phyloP scores from a whole-genome alignment of 2,113 vertebrate species.

The Alethe diademata region DNA sequence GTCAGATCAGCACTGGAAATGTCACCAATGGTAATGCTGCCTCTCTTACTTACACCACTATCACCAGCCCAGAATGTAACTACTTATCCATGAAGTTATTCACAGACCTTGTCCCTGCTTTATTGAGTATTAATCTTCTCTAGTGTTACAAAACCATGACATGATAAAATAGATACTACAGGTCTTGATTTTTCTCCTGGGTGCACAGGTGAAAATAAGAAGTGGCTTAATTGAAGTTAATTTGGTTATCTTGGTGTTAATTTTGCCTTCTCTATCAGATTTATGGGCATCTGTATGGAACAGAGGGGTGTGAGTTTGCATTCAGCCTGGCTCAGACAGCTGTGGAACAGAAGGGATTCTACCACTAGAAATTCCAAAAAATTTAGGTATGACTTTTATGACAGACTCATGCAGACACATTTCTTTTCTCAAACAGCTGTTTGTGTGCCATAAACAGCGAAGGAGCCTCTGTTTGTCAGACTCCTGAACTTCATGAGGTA shows the following conservation, averaged over 20 bases:
- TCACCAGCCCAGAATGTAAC: neutral
- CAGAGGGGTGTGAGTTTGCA: neutral
- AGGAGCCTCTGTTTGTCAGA: constrained; percentile 3
- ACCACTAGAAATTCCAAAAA: neutral
- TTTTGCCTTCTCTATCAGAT: neutral
- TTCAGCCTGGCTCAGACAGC: neutral
- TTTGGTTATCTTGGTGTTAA: neutral
- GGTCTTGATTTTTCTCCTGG: neutral
- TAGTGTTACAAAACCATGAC: neutral
- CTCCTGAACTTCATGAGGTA: neutral
- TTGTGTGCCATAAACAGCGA: neutral
- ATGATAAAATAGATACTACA: neutral
- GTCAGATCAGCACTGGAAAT: neutral
- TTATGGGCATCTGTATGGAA: neutral
- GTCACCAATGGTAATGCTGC: neutral
- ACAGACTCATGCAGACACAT: neutral
- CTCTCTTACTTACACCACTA: neutral
- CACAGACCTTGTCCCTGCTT: neutral
- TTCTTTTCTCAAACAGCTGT: neutral
- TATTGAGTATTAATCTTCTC: neutral
- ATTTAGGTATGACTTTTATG: neutral
- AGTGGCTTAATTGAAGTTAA: neutral
- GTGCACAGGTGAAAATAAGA: neutral
- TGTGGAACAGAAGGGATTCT: neutral
- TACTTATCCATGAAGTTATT: neutral